These are phyloP conservation scores for Euwallacea similis DNA, from an alignment of 1,140 invertebrate species.

Conservation along the genomic window DNA sequence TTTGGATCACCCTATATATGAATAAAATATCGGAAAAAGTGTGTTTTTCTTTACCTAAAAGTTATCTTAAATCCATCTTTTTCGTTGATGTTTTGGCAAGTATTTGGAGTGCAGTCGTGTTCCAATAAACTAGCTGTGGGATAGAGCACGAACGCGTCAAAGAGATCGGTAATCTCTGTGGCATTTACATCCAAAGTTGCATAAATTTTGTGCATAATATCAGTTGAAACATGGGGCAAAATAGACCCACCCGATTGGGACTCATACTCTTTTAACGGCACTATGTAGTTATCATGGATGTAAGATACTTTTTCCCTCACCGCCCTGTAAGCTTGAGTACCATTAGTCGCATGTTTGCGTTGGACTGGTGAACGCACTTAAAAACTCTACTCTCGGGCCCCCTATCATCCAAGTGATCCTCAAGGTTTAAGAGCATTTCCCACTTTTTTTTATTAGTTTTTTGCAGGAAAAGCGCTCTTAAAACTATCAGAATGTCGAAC, in stretches of 20 bases:
- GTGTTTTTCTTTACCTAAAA: conserved; percentile 41
- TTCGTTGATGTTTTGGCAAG: conserved; percentile 60
- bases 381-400: conserved; percentile 61
- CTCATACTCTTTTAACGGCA: conserved; percentile 49
- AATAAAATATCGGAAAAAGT: neutral
- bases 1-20: neutral
- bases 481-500: conserved; percentile 66
- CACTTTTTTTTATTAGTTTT: conserved; percentile 64
- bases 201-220: conserved; percentile 65
- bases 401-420: conserved; percentile 70
- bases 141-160: conserved; percentile 59
- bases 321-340: conserved; percentile 53
- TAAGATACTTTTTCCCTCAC: conserved; percentile 63
- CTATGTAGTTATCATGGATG: conserved; percentile 62
- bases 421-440: conserved; percentile 63
- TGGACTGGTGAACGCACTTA: conserved; percentile 53
- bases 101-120: conserved; percentile 68
- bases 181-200: conserved; percentile 70
- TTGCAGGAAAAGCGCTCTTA: conserved; percentile 68
- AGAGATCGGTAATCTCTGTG: conserved; percentile 61
- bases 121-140: conserved; percentile 63
- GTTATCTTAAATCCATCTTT: conserved; percentile 49
- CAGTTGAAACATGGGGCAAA: conserved; percentile 55
- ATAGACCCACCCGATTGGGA: conserved; percentile 32
- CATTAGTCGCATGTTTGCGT: neutral